Conservation (phyloP, 2,888 invertebrate genomes). For the Lasioglossum figueresi region DNA sequence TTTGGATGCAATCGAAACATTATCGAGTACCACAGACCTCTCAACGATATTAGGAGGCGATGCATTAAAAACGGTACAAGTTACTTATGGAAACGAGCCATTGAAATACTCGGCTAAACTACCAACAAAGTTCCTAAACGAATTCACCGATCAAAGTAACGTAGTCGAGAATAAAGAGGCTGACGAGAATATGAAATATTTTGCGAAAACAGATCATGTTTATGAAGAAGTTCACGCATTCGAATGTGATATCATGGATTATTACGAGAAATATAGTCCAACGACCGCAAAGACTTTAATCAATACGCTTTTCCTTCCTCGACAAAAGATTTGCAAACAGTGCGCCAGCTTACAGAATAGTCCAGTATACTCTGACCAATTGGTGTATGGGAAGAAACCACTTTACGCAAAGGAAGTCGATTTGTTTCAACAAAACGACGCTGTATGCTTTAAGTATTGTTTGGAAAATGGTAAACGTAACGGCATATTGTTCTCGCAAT, state of each 20-base stretch:
- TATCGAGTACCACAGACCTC: constrained; percentile 34
- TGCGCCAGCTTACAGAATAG: constrained; percentile 70
- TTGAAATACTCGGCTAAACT: constrained; percentile 28
- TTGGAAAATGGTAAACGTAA: constrained; percentile 19
- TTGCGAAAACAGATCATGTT: constrained; percentile 65
- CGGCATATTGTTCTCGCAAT: constrained; percentile 35
- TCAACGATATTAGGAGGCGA: constrained; percentile 31
- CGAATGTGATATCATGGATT: constrained; percentile 70
- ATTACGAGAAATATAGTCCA: constrained; percentile 66
- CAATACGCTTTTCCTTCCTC: constrained; percentile 62
- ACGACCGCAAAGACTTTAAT: constrained; percentile 64
- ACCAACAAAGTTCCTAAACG: constrained; percentile 12
- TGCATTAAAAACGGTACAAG: constrained; percentile 42
- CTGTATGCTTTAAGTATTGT: constrained; percentile 67
- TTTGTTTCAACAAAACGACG: constrained; percentile 69
- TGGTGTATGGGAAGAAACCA: constrained; percentile 73
- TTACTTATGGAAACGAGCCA: constrained; percentile 39
- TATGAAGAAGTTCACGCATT: constrained; percentile 73
- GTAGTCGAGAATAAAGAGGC: background rate
- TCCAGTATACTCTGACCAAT: constrained; percentile 79
- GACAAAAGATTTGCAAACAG: constrained; percentile 71
- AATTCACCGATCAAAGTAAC: background rate
- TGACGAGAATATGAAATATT: constrained; percentile 10
- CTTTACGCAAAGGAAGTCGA: constrained; percentile 73
- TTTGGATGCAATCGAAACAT: constrained; percentile 43